A percentile compares a stretch with the other conserved stretches of the same genome.
phyloP scores from a whole-genome alignment of 2,113 vertebrate genomes.

The Pluvialis apricaria region DNA sequence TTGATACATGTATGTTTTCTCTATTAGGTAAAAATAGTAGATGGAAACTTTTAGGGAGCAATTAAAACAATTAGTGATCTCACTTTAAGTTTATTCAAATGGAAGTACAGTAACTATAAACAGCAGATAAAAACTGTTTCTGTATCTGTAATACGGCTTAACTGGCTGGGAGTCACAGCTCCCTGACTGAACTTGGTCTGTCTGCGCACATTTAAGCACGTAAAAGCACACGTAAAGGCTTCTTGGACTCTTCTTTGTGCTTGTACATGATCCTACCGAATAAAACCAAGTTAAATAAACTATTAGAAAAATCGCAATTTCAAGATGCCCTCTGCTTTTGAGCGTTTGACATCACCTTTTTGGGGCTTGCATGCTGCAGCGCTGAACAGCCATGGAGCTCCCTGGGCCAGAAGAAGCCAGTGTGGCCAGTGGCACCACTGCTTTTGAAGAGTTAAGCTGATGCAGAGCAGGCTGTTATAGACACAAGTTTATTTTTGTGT shows the following conservation, averaged over 20 bases:
- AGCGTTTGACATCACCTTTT: fast-evolving
- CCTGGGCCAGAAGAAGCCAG: not conserved
- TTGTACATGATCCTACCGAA: not conserved
- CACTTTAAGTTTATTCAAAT: not conserved
- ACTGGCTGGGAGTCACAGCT: not conserved
- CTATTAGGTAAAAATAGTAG: not conserved
- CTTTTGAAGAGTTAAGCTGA: not conserved
- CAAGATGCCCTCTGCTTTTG: not conserved
- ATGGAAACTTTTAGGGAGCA: not conserved
- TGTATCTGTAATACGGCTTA: not conserved
- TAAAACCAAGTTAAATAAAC: not conserved
- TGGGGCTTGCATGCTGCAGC: not conserved
- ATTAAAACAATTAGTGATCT: not conserved
- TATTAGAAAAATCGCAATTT: not conserved
- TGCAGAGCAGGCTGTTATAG: not conserved
- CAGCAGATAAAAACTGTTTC: not conserved
- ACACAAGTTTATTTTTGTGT: not conserved
- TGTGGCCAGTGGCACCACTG: not conserved
- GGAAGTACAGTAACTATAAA: not conserved
- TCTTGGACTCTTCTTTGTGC: not conserved
- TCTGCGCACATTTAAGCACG: not conserved
- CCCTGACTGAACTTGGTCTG: not conserved
- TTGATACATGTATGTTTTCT: not conserved
- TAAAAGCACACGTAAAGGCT: not conserved
- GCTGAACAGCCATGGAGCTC: not conserved